Evolutionary conservation across 2,888 invertebrate genomes (phyloP).

Genomic region (Nebria salina): DNA sequence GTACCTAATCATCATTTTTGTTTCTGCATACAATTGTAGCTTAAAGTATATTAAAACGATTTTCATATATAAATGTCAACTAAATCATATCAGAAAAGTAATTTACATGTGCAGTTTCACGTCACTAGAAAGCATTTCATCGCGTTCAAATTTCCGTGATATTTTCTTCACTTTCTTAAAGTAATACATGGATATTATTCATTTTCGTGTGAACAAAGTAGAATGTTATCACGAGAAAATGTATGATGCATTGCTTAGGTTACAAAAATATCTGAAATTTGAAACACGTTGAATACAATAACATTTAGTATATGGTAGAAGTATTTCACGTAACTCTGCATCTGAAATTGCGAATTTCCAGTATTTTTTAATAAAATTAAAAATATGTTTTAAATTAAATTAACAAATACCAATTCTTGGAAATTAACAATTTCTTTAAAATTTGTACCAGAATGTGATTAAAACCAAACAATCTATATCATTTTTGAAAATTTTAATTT

Average conservation of each 20-base stretch:
- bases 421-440: too few relatives aligned
- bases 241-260: conserved; percentile 5
- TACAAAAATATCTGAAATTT: not conserved
- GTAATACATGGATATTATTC: conserved; percentile 38
- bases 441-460: not conserved
- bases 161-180: conserved; percentile 32
- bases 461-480: not conserved
- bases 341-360: too few relatives aligned
- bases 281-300: conserved; percentile 9
- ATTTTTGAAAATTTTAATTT: not conserved
- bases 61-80: not conserved
- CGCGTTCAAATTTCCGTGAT: conserved; percentile 9
- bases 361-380: too few relatives aligned
- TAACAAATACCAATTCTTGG: too few relatives aligned
- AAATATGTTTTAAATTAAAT: too few relatives aligned
- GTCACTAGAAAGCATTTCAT: conserved; percentile 12
- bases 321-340: not conserved
- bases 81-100: conserved; percentile 21
- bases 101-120: conserved; percentile 26
- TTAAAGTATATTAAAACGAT: not conserved
- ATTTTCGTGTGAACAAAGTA: conserved; percentile 35
- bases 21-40: not conserved
- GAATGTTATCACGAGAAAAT: conserved; percentile 34
- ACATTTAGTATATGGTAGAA: not conserved
- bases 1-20: not conserved